Conservation (phyloP, 2,888 invertebrate species). For the Amiota minor region DNA sequence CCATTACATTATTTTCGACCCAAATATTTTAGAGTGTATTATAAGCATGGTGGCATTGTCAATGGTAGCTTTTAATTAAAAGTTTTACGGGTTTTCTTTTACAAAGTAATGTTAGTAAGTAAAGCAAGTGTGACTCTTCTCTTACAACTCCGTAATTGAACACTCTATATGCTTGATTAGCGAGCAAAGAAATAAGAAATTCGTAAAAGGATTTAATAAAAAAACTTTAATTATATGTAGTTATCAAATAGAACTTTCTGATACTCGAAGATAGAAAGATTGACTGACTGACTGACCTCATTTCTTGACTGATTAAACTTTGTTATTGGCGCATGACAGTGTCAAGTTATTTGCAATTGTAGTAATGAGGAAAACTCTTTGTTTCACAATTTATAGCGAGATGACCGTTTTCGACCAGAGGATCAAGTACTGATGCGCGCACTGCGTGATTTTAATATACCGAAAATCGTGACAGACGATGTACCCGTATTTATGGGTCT, state of each 20-base stretch:
- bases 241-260: no score
- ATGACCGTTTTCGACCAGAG: conserved; percentile 85
- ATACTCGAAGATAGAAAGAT: no score
- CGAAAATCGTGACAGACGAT: conserved; percentile 95
- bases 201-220: background rate
- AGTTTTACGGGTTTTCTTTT: conserved; percentile 67
- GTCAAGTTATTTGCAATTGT: background rate
- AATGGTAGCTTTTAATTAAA: conserved; percentile 68
- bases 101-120: conserved; percentile 37
- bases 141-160: conserved; percentile 27
- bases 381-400: conserved; percentile 74
- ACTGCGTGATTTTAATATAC: conserved; percentile 93
- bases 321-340: background rate
- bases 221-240: no score
- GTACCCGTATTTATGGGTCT: conserved; percentile 94
- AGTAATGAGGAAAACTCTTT: background rate
- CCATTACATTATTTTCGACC: no score
- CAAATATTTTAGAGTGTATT: no score
- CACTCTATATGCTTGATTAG: conserved; percentile 16
- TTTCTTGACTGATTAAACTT: no score
- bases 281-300: no score
- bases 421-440: conserved; percentile 96
- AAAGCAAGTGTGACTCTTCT: background rate
- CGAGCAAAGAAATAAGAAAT: background rate
- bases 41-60: conserved; percentile 45